Conservation (phyloP, 2,888 invertebrate species). For the Phasia obesa region DNA sequence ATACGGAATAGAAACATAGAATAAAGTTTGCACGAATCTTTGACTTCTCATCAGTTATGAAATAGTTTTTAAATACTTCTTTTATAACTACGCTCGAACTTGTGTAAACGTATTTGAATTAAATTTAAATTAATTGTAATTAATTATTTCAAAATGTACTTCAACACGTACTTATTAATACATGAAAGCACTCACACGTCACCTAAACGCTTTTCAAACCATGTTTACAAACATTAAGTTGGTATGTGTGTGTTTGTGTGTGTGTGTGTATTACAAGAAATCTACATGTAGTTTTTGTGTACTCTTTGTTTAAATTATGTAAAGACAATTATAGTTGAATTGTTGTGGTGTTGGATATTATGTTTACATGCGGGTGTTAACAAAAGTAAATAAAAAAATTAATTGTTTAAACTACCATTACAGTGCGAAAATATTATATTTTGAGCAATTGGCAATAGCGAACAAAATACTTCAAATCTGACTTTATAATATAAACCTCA, state of each 20-base stretch:
- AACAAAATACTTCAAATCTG: no score
- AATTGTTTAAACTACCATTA: no score
- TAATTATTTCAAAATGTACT: constrained; percentile 11
- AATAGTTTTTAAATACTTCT: no score
- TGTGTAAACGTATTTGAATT: neutral
- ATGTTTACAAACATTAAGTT: neutral
- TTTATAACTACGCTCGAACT: no score
- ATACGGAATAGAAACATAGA: no score
- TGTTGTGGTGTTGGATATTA: neutral
- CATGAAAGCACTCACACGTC: neutral
- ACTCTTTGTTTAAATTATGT: constrained; percentile 7
- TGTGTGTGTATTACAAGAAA: neutral
- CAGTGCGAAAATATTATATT: no score
- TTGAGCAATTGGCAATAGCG: no score
- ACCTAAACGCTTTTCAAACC: neutral
- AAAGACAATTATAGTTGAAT: neutral
- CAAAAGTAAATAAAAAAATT: no score
- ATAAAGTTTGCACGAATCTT: no score
- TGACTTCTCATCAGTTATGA: no score
- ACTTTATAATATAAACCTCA: no score
- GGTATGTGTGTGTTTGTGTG: neutral
- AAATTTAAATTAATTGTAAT: no score
- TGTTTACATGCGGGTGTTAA: neutral
- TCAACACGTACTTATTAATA: neutral
- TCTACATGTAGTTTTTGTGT: neutral